Evolutionary conservation across 2,888 invertebrate genomes (phyloP).

Genomic region (Polydrusus pterygomalis): DNA sequence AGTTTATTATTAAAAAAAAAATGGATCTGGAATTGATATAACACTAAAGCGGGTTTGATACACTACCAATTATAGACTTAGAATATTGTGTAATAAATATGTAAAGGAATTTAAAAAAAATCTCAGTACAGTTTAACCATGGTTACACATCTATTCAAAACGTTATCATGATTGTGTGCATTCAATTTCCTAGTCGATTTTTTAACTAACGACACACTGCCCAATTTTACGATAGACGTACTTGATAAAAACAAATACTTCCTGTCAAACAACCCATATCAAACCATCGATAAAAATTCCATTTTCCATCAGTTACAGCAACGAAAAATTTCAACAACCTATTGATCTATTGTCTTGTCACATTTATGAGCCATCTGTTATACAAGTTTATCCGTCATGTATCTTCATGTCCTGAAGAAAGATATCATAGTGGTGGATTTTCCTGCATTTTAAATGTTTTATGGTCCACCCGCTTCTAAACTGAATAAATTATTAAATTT

Average conservation of each 20-base stretch:
- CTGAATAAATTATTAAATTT: too few relatives aligned
- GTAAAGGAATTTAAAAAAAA: too few relatives aligned
- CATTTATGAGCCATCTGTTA: constrained; percentile 42
- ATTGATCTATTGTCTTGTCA: constrained; percentile 45
- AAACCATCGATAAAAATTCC: not conserved
- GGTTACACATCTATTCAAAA: too few relatives aligned
- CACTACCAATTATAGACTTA: too few relatives aligned
- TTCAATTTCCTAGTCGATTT: not conserved
- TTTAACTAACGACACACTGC: not conserved
- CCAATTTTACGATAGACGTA: not conserved
- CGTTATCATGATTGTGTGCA: too few relatives aligned
- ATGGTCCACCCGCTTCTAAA: too few relatives aligned
- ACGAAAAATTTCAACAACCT: not conserved
- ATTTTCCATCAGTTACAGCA: constrained; percentile 26
- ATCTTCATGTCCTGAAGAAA: constrained; percentile 23
- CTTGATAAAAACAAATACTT: constrained; percentile 15
- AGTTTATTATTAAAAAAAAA: too few relatives aligned
- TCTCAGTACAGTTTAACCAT: too few relatives aligned
- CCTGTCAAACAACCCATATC: constrained; percentile 9
- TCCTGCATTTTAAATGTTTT: not conserved
- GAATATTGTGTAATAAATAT: too few relatives aligned
- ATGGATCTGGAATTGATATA: too few relatives aligned
- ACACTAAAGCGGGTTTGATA: too few relatives aligned
- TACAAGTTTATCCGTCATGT: constrained; percentile 42
- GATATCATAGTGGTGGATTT: not conserved